Evolutionary conservation across 1,140 invertebrate genomes (phyloP).

Genomic region (Drosophila arizonae): DNA sequence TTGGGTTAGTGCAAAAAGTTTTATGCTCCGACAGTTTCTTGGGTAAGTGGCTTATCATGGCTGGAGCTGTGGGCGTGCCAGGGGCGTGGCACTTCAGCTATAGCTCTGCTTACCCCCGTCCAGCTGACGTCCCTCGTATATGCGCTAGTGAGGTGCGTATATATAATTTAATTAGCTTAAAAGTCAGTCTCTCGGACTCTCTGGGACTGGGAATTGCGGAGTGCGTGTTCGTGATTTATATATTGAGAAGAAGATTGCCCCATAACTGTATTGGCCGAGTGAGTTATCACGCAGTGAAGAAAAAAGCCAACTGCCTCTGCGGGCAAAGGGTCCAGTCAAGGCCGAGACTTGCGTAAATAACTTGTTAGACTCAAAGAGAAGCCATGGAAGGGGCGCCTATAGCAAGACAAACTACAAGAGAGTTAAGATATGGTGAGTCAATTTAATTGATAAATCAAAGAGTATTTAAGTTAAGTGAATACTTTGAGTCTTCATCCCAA

Average conservation of each 20-base stretch:
- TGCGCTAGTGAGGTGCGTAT: constrained; percentile 48
- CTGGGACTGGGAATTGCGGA: constrained; percentile 15
- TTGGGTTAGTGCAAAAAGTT: constrained; percentile 56
- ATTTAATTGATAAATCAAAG: too few species aligned
- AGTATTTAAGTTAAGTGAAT: too few species aligned
- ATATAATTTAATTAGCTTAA: constrained; percentile 79
- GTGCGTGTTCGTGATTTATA: constrained; percentile 67
- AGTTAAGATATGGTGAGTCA: too few species aligned
- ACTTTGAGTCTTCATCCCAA: too few species aligned
- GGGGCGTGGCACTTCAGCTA: constrained; percentile 27
- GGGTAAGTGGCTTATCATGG: constrained; percentile 71
- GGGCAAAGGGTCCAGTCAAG: too few species aligned
- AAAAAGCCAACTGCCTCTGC: too few species aligned
- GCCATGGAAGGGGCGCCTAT: too few species aligned
- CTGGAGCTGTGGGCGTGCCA: neutral
- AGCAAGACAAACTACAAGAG: too few species aligned
- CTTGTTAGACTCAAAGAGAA: too few species aligned
- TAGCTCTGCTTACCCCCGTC: constrained; percentile 36
- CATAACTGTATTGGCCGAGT: constrained; percentile 38
- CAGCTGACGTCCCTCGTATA: neutral
- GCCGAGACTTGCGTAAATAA: neutral
- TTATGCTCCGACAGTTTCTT: constrained; percentile 42
- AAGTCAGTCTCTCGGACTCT: constrained; percentile 37
- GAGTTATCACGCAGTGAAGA: constrained; percentile 24
- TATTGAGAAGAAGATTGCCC: constrained; percentile 30